Conservation (phyloP, 2,797 vertebrate genomes). For the Clarias platycephalus region DNA sequence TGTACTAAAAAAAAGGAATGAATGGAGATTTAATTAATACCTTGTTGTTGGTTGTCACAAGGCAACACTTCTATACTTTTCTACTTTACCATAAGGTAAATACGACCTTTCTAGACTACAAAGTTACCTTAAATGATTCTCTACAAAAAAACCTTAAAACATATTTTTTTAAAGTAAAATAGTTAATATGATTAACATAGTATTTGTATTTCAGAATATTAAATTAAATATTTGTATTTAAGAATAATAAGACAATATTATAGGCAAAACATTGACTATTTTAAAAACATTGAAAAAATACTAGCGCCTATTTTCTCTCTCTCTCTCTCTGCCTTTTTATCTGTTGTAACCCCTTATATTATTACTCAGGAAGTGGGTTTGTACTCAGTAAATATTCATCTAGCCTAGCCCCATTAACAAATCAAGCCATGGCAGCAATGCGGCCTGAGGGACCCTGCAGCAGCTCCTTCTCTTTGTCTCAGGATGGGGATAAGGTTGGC, state of each 20-base stretch:
- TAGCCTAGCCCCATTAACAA: constrained; percentile 64
- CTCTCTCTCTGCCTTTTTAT: background rate
- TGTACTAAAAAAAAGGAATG: too few relatives aligned
- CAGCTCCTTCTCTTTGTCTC: constrained; percentile 71
- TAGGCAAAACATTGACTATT: background rate
- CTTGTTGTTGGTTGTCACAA: background rate
- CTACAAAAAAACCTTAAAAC: background rate
- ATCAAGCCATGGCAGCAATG: constrained; percentile 63
- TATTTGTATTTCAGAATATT: background rate
- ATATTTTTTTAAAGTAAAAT: background rate
- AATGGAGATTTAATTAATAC: too few relatives aligned
- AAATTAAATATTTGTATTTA: too few relatives aligned
- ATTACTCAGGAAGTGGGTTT: constrained; percentile 62
- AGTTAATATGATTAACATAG: background rate
- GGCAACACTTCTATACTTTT: background rate
- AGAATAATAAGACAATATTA: background rate
- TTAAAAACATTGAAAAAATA: background rate
- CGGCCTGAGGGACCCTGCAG: constrained; percentile 63
- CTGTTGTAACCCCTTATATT: constrained; percentile 39
- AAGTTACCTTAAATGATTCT: background rate
- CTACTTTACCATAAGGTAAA: too few relatives aligned
- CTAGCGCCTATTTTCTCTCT: background rate
- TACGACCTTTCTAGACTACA: background rate
- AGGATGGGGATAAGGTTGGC: constrained; percentile 74
- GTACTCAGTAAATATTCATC: constrained; percentile 66